Conservation (phyloP, 1,140 invertebrate species). For the Agrypnia vestita region DNA sequence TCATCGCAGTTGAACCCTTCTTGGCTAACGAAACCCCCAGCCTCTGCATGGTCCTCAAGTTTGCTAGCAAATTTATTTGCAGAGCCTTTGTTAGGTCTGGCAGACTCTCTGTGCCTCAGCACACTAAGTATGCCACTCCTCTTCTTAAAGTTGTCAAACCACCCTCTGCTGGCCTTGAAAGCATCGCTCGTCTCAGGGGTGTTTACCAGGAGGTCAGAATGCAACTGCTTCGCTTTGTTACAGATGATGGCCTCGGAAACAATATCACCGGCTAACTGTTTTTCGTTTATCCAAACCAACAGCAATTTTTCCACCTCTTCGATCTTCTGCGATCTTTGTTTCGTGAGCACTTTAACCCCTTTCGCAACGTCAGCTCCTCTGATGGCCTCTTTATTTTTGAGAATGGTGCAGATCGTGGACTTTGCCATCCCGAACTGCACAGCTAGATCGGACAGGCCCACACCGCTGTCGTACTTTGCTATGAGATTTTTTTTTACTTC, state of each 20-base stretch:
- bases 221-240: not conserved
- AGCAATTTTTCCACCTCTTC: not conserved
- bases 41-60: too few relatives aligned
- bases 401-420: not conserved
- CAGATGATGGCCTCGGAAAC: not conserved
- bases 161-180: not conserved
- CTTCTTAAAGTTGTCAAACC: not conserved
- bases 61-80: too few relatives aligned
- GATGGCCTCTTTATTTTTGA: not conserved
- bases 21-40: too few relatives aligned
- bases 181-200: not conserved
- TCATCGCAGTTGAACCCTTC: too few relatives aligned
- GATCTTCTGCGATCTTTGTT: not conserved
- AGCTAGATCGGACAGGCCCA: not conserved
- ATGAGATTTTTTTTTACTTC: not conserved
- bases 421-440: not conserved
- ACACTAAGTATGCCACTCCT: not conserved
- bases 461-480: not conserved
- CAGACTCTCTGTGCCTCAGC: too few relatives aligned
- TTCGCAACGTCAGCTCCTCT: not conserved
- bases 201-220: not conserved
- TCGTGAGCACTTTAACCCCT: not conserved
- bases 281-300: not conserved
- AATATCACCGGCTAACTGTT: not conserved
- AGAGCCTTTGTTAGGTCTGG: too few relatives aligned